Evolutionary conservation across 2,113 vertebrate species (phyloP), one percentile per base, ranked within the genome.

Genomic region (Halcyon malimbica): DNA sequence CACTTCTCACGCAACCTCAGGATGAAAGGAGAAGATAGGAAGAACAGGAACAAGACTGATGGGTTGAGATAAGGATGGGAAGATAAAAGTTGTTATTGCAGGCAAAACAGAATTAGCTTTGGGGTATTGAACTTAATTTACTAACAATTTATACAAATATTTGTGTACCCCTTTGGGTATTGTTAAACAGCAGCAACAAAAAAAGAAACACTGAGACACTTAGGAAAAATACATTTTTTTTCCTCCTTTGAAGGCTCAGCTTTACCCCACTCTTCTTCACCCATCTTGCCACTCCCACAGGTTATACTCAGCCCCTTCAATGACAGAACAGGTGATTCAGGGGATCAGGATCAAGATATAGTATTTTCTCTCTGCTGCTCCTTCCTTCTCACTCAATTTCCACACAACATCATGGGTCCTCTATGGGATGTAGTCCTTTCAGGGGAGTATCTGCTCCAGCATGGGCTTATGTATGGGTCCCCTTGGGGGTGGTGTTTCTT

Each of bases 311-410:
- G 33, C 5, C 9, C 6, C 35, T 54, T 60, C 50, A 37, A 50
- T 3, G 4, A 75, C 16, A 33, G 13, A 53, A 21, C 0, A 4
- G 8, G 23, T 25, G 15, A 21, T 63, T 37, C 23, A 42, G n/a
- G 41, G 13, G 5, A 7, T 48, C 20, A 62, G 23, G 5, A 9
- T 48, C 41, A 57, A 53, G 35, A 79, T 0, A 0, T 1, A 74
- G 5, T 5, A n/a, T 24, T 70, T 83, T 71, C 23, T 53, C 42
- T 71, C 23, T 79, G 26, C 11, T 69, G 5, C 6, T 82, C 16
- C 23, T 56, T 60, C 78, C 44, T 87, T 59, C 71, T 76, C 31
- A 42, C 12, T 48, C 29, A 44, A 5, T 73, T 80, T 84, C 31
- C 16, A 16, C 3, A 7, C 20, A 59, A 5, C 31, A 60, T 3